Base-by-base conservation (phyloP, 2,113 vertebrate species). In the Otocyon megalotis region DNA sequence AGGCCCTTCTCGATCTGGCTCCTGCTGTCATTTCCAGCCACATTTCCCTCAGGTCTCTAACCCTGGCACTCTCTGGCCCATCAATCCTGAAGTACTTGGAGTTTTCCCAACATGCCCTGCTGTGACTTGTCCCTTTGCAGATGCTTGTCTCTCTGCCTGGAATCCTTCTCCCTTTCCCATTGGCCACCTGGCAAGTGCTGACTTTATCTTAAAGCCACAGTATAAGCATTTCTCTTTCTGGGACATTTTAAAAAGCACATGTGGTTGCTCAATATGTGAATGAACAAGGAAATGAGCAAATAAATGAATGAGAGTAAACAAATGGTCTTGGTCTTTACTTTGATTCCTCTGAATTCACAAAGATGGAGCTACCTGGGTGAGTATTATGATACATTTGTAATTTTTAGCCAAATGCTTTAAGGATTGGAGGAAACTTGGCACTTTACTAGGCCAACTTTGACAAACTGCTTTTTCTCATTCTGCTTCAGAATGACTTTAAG, bases 401-500 rank as follows among this genome's bases (percentile, higher is more conserved):
- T 80, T 94, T 96, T 90, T 85, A 88, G 79, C 56, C 8, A 4
- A 72, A 67, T 56, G 35, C 63, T 96, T 74, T 72, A 62, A 96
- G 14, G 17, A 80, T 82, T 96, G 58, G 50, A 85, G 71, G 72
- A 95, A 95, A 81, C 0, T 1, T 32, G 76, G 69, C 58, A 37
- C 72, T 92, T 80, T 30, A 76, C 83, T 58, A 20, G 62, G 63
- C 35, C 83, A 90, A 7, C 93, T 94, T 81, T 94, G 95, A 97
- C 77, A 96, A 95, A 96, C 90, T 67, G 71, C 76, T 74, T 92
- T 97, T 97, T 88, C 71, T 83, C 95, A 85, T 92, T 97, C 79
- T 71, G 14, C 90, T 92, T 96, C 37, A 65, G 80, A 92, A 96
- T 95, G 94, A 97, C 94, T 97, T 88, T 90, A 92, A 94, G 95